Base-by-base conservation (phyloP, 1,140 invertebrate species). In the Saccostrea glomerata region DNA sequence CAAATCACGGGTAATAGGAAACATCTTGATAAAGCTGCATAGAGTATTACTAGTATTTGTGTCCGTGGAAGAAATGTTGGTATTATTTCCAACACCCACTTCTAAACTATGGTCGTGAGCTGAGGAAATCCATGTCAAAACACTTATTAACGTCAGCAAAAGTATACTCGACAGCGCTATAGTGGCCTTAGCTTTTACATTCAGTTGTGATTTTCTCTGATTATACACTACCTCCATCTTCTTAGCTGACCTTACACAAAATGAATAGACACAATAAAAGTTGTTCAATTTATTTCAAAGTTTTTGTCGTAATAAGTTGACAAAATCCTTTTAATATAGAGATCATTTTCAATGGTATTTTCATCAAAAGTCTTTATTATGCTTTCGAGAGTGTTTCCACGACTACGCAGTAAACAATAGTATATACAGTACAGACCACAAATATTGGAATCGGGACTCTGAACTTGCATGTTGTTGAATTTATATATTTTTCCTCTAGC, bases 351-450 rank as follows among this genome's bases (percentile, higher is more conserved):
- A 47, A 47, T 47, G 40, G 40, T 47, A 47, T 47, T 47, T 47
- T 47, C 40, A 47, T 47, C 40, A 47, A 47, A 47, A 47, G 40
- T 47, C 6, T 47, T 47, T 47, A 47, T 6, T 47, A 47, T 47
- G 40, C 40, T 47, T 47, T 47, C 40, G 40, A 47, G 40, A n/a
- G 54, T 20, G 36, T 60, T 23, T 20, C 58, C 25, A 56, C 84
- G 54, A 58, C 54, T 36, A 20, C 17, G 54, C 54, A 55, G 56
- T 25, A 56, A 85, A 23, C 54, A 55, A 85, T 58, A 85, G 56
- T 55, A 63, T 25, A 85, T 58, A 85, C 84, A 85, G 25, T 60
- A 85, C 15, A 85, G 47, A 25, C 54, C 84, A 25, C 84, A 85
- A 55, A 60, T 85, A 85, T 85, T 85, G 11, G 84, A 56, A 7